phyloP scores from a whole-genome alignment of 1,140 invertebrate species.

The Panulirus ornatus region DNA sequence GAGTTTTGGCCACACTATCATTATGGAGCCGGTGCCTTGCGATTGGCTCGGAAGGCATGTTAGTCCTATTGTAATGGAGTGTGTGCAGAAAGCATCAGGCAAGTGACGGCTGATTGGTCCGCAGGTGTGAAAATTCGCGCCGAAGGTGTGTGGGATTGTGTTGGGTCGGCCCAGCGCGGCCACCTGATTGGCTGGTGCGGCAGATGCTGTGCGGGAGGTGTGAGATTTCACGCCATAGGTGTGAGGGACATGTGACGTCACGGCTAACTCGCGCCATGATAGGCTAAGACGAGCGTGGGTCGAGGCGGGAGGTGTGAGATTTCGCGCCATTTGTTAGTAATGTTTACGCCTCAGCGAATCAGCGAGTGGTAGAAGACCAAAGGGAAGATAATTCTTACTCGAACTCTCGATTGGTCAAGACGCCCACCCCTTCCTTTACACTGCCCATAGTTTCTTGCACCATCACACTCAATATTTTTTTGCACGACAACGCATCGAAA shows the following conservation, averaged over 20 bases:
- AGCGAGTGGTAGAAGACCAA: conserved; percentile 32
- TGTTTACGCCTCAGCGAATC: conserved; percentile 69
- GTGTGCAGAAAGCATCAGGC: neutral
- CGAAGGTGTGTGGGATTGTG: conserved; percentile 51
- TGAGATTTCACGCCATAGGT: conserved; percentile 72
- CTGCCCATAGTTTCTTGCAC: neutral
- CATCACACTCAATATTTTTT: no score
- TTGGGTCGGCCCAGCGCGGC: neutral
- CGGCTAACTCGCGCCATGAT: conserved; percentile 37
- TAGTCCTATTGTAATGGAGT: conserved; percentile 34
- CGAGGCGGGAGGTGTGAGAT: conserved; percentile 65
- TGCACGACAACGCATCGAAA: no score
- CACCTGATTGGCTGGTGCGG: conserved; percentile 40
- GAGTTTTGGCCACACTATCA: neutral
- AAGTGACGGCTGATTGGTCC: conserved; percentile 42
- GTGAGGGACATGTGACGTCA: conserved; percentile 67
- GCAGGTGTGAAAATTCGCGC: conserved; percentile 68
- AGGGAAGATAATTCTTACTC: conserved; percentile 30
- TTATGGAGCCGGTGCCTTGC: neutral
- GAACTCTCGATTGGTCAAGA: conserved; percentile 60
- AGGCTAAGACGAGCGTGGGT: conserved; percentile 48
- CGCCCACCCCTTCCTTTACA: conserved; percentile 5
- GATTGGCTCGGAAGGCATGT: conserved; percentile 16
- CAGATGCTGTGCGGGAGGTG: conserved; percentile 59
- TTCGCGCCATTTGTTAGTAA: conserved; percentile 67